Evolutionary conservation across 2,888 invertebrate species (phyloP), one percentile per base, ranked within the genome.

Genomic region (Metellina segmentata): DNA sequence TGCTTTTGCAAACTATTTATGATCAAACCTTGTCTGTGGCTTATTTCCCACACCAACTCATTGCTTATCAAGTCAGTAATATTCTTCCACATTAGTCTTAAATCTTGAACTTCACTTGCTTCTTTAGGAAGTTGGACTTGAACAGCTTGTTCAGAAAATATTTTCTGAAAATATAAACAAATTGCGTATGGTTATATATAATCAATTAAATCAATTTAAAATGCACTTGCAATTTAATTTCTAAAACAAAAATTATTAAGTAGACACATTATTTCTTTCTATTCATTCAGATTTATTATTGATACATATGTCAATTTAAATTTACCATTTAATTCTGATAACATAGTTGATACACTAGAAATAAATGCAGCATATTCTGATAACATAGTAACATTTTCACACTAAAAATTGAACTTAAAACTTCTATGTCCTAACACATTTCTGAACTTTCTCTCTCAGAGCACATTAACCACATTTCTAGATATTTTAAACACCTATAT

Each of bases 91-190:
- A 96, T 96, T 8, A 95, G 95, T n/a, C 97, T 97, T 61, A 98
- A 95, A 16, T 95, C 95, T 94, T 97, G 97, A 95, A 98, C 98
- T 93, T 97, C 96, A 88, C 96, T 95, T 0, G 97, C 96, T 95
- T 97, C 97, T 89, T 95, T 95, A 0, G 98, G 98, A 85, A 98
- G 95, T 95, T 98, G 98, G 94, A 97, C 97, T 92, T 97, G 96
- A 90, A 98, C 98, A 94, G 98, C 98, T 95, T 98, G 98, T 0
- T 98, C 97, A 93, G 96, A 95, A 95, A 98, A 98, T 94, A 98
- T 98, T 94, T 97, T 98, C 96, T 96, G 94, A n/a, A 92, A 93
- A 81, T 49, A 78, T 75, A 49, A 85, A 83, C 34, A 61, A 53
- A 53, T 72, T 81, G 2, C 70, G 16, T 7, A 8, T 69, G 11